A percentile compares a stretch with the other conserved stretches of the same genome.
Conservation (phyloP, 2,113 vertebrate species). For the Triplophysa rosa region DNA sequence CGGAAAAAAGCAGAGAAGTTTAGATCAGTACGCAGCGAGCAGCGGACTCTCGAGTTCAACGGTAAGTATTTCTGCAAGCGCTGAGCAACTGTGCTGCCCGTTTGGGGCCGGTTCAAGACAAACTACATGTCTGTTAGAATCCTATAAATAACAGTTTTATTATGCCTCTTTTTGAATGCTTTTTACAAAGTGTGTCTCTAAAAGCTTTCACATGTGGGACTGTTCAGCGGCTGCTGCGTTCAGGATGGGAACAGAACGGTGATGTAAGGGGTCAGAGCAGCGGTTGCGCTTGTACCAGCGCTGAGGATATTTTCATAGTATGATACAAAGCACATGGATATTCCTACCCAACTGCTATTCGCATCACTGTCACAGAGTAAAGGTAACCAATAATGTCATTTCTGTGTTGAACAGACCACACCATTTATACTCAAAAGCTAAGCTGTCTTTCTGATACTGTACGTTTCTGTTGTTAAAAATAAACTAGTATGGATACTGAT, state of each 20-base stretch:
- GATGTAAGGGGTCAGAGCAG: conserved; percentile 22
- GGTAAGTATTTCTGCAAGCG: conserved; percentile 60
- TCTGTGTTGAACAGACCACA: background rate
- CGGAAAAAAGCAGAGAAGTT: conserved; percentile 55
- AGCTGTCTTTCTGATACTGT: conserved; percentile 7
- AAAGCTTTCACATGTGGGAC: conserved; percentile 67
- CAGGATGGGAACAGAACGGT: background rate
- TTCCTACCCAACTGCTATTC: conserved; percentile 25
- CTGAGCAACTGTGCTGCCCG: conserved; percentile 63
- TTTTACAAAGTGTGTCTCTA: conserved; percentile 67
- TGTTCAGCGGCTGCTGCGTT: conserved; percentile 33
- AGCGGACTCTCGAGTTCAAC: conserved; percentile 40
- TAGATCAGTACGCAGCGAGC: conserved; percentile 55
- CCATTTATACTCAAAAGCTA: background rate
- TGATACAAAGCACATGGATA: conserved; percentile 48
- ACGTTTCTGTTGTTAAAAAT: background rate
- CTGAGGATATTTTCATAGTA: conserved; percentile 15
- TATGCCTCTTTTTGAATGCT: conserved; percentile 67
- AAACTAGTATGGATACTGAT: background rate
- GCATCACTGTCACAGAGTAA: conserved; percentile 25
- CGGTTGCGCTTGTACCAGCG: background rate
- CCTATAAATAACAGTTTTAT: conserved; percentile 79
- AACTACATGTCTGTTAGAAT: conserved; percentile 75
- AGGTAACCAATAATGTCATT: conserved; percentile 4
- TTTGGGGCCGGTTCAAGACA: conserved; percentile 72